A percentile compares a stretch with the other conserved stretches of the same genome.
phyloP scores from a whole-genome alignment of 2,797 vertebrate species.

The Myotis daubentonii region DNA sequence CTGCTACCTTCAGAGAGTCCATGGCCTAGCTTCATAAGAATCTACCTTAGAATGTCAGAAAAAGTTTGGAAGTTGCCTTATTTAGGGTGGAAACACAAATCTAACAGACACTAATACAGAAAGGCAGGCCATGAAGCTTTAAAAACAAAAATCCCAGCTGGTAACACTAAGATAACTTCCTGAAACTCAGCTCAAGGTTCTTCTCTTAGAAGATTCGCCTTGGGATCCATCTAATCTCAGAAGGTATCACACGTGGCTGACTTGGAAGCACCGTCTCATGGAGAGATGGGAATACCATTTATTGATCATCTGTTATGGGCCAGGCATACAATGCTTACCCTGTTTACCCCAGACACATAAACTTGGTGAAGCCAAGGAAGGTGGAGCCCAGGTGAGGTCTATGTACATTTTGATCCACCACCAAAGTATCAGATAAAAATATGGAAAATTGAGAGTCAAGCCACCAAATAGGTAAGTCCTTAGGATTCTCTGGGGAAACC shows the following conservation, averaged over 20 bases:
- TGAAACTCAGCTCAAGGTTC: neutral
- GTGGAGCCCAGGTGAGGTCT: neutral
- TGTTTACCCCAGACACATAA: neutral
- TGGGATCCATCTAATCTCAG: neutral
- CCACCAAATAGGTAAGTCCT: neutral
- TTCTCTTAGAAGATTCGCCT: neutral
- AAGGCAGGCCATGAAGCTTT: neutral
- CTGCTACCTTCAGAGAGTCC: neutral
- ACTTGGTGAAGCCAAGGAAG: neutral
- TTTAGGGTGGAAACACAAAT: neutral
- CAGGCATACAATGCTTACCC: neutral
- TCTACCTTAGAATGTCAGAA: neutral
- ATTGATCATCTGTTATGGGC: neutral
- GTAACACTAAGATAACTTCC: neutral
- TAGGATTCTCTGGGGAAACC: neutral
- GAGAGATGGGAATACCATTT: neutral
- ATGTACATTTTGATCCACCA: neutral
- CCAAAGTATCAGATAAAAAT: neutral
- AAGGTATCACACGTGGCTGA: neutral
- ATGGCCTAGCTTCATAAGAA: neutral
- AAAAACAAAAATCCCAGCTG: neutral
- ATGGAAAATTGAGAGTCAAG: neutral
- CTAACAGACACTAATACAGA: neutral
- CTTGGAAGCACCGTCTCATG: neutral
- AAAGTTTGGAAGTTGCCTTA: neutral